Evolutionary conservation across 2,888 invertebrate genomes (phyloP), one percentile per base, ranked within the genome.

Genomic region (Helobdella robusta): DNA sequence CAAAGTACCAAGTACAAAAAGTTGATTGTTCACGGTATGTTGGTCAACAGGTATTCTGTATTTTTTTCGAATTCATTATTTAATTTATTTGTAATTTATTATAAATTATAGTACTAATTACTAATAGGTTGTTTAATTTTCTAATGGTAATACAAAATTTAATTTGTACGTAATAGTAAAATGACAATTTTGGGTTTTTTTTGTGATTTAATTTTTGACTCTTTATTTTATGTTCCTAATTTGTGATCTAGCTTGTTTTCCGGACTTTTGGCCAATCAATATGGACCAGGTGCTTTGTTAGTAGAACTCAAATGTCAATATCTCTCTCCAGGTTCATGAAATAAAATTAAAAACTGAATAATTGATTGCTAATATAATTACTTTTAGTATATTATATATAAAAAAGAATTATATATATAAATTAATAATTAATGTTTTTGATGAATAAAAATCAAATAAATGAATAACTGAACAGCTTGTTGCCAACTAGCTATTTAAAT

Each of bases 191-290:
- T 4, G 20, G 15, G 20, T 25, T 23, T 1, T 48, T 48, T 4
- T 48, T 4, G 1, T 18, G 25, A 23, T 48, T 48, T 20, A 8
- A 40, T 15, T 20, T 4, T 25, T 48, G 48, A 23, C 6, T 48
- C 25, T 6, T 48, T 48, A 23, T 5, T 25, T 6, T 23, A 48
- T 8, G 25, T 23, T 8, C 20, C 20, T 48, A 23, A 20, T 15
- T 48, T 30, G 5, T 6, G n/a, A n/a, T 2, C 5, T 32, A 56
- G 56, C 8, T 20, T 56, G 32, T 56, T 56, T 30, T 56, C 56
- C 32, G 56, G 56, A n/a, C 56, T 56, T 20, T n/a, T 56, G 25
- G 56, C 56, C n/a, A n/a, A 56, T 6, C 56, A 56, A n/a, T 56
- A 30, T 8, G 56, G 56, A n/a, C n/a, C 25, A 30, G 56, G 56